phyloP scores from a whole-genome alignment of 2,797 vertebrate species.

The Merluccius polli region DNA sequence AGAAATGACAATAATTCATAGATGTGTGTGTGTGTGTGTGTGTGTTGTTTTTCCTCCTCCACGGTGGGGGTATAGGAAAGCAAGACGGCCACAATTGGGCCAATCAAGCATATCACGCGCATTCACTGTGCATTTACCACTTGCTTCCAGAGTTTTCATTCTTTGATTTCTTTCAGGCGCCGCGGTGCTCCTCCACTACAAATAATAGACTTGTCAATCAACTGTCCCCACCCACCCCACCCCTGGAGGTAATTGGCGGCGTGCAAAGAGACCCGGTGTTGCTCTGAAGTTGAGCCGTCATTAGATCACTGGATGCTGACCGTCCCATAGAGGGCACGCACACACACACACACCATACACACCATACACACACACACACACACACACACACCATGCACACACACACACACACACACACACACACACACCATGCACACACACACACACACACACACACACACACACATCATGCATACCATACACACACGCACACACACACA shows the following conservation, averaged over 20 bases:
- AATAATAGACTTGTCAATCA: conserved; percentile 81
- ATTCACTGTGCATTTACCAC: conserved; percentile 69
- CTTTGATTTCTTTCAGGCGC: conserved; percentile 71
- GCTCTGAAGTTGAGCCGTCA: conserved; percentile 68
- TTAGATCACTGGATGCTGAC: conserved; percentile 76
- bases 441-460: neutral
- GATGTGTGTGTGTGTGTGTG: conserved; percentile 7
- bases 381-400: conserved; percentile 23
- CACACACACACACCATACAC: conserved; percentile 27
- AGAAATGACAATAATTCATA: conserved; percentile 54
- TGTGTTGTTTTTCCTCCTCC: conserved; percentile 43
- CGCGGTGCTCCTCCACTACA: conserved; percentile 61
- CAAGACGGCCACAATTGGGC: conserved; percentile 65
- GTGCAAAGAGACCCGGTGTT: conserved; percentile 56
- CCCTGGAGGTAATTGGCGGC: conserved; percentile 74
- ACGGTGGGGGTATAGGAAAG: conserved; percentile 40
- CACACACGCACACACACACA: conserved; percentile 40
- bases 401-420: conserved; percentile 22
- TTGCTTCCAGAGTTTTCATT: conserved; percentile 67
- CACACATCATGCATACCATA: too few species aligned
- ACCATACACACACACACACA: conserved; percentile 12
- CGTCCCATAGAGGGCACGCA: conserved; percentile 43
- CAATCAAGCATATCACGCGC: conserved; percentile 68
- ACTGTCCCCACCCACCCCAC: conserved; percentile 71
- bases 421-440: neutral